Base-by-base conservation (phyloP, 2,888 invertebrate genomes). In the Sarcophaga caerulescens region DNA sequence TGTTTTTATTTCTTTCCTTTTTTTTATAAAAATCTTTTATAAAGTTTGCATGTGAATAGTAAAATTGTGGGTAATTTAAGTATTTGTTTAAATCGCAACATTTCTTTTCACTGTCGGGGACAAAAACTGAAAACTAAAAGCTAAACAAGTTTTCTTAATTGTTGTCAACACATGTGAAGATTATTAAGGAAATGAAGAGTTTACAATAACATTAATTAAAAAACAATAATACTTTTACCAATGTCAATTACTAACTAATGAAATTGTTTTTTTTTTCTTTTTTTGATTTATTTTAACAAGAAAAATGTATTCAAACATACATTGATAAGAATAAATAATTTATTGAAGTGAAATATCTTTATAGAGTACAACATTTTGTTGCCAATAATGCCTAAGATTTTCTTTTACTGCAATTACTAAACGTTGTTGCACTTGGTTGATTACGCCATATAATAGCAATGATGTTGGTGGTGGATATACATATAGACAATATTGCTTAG, bases 341-440 rank as follows among this genome's bases (percentile, higher is more conserved):
- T 2, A 35, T 35, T 2, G 35, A 1, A 8, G 2, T 35, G 35
- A 35, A 52, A 52, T 52, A 52, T 14, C 17, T 52, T 52, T 52
- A 35, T 35, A 35, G 8, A 35, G 35, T 35, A 52, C 52, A 52
- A 52, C 0, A 65, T 82, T 77, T 82, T 60, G 71, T 77, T 73
- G 74, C 78, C 73, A 84, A 79, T 83, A 84, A 78, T 78, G 69
- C 74, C 74, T 71, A 84, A 84, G 73, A 74, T 74, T 74, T 25
- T 12, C 1, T 57, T 84, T 25, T 59, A 78, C 75, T 77, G 57
- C 73, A 75, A 47, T 79, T 83, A 60, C 65, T 77, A 77, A 69
- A 80, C 73, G 69, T 76, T 82, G 80, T 82, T 79, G 83, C 80
- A 83, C 76, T 83, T 83, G 85, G 76, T 60, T 80, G 80, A 68